phyloP scores from a whole-genome alignment of 2,797 vertebrate genomes.

The Brachyrhaphis roseni region DNA sequence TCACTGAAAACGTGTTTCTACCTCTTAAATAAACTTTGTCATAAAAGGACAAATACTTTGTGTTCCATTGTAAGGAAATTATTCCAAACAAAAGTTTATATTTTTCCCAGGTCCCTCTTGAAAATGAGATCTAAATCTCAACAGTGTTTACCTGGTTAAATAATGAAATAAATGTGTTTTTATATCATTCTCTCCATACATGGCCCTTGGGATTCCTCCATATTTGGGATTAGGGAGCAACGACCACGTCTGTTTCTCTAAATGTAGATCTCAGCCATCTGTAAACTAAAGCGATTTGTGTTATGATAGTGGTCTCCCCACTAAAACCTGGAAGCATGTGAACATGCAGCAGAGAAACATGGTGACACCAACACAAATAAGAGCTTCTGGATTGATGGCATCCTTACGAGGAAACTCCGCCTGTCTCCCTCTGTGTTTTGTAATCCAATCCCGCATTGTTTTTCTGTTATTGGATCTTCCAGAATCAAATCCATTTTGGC shows the following conservation, averaged over 20 bases:
- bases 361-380: neutral
- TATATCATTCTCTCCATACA: no score
- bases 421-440: neutral
- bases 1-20: no score
- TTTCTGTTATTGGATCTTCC: constrained; percentile 2
- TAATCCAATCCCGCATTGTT: neutral
- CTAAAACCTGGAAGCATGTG: neutral
- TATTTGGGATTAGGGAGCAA: neutral
- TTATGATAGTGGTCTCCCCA: neutral
- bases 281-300: neutral
- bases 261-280: neutral
- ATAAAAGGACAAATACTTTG: no score
- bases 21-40: no score
- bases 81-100: no score
- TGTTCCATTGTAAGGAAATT: no score
- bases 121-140: no score
- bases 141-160: no score
- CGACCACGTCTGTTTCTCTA: neutral
- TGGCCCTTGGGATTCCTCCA: neutral
- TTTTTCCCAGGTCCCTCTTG: no score
- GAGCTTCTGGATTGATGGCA: neutral
- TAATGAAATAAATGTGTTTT: no score
- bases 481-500: neutral
- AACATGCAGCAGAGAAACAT: neutral
- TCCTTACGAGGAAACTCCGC: neutral